Conservation (phyloP, 2,888 invertebrate genomes). For the Acanthosepion pharaonis region DNA sequence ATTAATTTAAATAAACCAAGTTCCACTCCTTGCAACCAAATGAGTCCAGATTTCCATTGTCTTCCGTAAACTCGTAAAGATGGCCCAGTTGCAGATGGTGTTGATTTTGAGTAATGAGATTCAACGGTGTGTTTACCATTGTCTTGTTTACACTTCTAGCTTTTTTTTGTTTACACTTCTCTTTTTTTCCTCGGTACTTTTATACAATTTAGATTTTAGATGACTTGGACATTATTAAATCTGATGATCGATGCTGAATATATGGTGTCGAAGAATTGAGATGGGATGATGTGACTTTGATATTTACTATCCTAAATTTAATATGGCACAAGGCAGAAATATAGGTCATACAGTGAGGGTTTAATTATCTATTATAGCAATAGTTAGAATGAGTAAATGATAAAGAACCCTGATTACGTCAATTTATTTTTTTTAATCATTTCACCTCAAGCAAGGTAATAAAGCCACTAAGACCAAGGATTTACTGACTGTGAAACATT, state of each 20-base stretch:
- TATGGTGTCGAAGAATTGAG: not conserved
- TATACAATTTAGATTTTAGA: not conserved
- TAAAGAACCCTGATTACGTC: too few species aligned
- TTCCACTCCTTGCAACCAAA: not conserved
- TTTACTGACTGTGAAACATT: too few species aligned
- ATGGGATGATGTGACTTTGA: not conserved
- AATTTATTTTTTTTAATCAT: too few species aligned
- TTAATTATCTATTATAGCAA: too few species aligned
- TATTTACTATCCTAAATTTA: too few species aligned
- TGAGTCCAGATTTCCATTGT: not conserved
- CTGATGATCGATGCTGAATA: not conserved
- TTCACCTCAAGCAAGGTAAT: too few species aligned
- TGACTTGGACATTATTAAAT: not conserved
- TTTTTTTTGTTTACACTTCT: not conserved
- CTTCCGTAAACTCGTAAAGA: not conserved
- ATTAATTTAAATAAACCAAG: not conserved
- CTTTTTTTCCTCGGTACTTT: not conserved
- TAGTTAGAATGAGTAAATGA: too few species aligned
- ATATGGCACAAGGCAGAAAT: too few species aligned
- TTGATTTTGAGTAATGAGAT: constrained; percentile 33
- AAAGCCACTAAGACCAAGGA: too few species aligned
- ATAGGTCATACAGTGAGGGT: too few species aligned
- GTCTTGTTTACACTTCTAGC: not conserved
- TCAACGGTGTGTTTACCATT: not conserved
- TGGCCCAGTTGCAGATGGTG: not conserved